Percentiles rank a stretch among this genome's conserved stretches.
phyloP scores from a whole-genome alignment of 2,113 vertebrate species.

The Empidonax traillii region DNA sequence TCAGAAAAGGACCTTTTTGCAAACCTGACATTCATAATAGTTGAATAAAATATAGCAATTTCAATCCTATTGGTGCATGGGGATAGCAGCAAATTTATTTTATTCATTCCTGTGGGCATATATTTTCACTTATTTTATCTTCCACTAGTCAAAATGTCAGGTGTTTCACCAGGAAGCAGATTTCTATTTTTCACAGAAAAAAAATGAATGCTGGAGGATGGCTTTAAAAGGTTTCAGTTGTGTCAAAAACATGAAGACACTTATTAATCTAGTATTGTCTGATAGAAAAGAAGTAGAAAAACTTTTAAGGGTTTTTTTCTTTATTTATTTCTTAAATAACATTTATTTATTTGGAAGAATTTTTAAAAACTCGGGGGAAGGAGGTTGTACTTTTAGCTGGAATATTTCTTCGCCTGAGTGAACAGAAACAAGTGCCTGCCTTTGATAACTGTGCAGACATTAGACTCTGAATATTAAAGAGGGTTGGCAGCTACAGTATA shows the following conservation, averaged over 20 bases:
- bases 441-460: slow-evolving; percentile 44
- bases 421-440: slow-evolving; percentile 45
- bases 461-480: slow-evolving; percentile 58
- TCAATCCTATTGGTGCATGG: background rate
- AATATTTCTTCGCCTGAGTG: background rate
- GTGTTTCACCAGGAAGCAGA: background rate
- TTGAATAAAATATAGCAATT: background rate
- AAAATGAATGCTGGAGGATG: background rate
- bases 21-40: background rate
- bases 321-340: background rate
- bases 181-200: background rate
- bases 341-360: slow-evolving; percentile 1
- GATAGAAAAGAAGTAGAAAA: background rate
- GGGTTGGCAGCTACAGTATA: slow-evolving; percentile 29
- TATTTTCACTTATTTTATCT: background rate
- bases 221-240: background rate
- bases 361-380: background rate
- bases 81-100: background rate
- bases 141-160: background rate
- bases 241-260: background rate
- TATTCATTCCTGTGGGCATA: background rate
- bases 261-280: background rate
- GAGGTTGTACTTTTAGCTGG: background rate
- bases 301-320: accelerated
- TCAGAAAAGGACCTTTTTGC: background rate